Base-by-base conservation (phyloP, 1,140 invertebrate species). In the Lordiphosa clarofinis region DNA sequence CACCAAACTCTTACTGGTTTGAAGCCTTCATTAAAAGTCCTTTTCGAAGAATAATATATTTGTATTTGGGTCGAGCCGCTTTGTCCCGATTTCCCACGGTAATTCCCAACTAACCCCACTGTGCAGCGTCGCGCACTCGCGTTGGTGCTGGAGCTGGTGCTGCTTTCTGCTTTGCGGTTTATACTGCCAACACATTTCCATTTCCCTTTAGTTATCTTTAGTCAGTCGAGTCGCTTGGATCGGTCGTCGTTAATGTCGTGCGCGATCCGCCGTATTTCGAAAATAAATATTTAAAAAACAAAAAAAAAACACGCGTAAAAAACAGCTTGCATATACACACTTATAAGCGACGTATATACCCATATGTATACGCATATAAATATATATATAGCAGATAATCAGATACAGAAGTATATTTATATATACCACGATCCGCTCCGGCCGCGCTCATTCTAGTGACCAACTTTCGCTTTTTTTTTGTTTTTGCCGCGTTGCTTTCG, bases 141-240 rank as follows among this genome's bases (percentile, higher is more conserved):
- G 54, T 60, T 31, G 37, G 21, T 52, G 40, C 15, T 48, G 54
- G 50, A 8, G 63, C 65, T 75, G 53, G 35, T 62, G 54, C 48
- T 68, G 58, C 52, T 56, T 66, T 75, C 53, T 82, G 72, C 76
- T 59, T 73, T 67, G 76, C 65, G 78, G 76, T 84, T 84, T 82
- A 76, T 84, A 84, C 76, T 82, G 68, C 67, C 63, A 84, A 72
- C 72, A 76, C 75, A 82, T 82, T 81, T 66, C 56, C 72, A 81
- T 81, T 81, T 81, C 76, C 65, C 76, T 66, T 81, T 62, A 81
- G 76, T 81, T 76, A 76, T 76, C 72, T 72, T 81, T 69, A 81
- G 76, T 61, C 76, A 70, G 72, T 68, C 72, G 76, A 49, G 66
- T 69, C 47, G 48, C 52, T 61, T 69, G 69, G 69, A 78, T 82